phyloP scores from a whole-genome alignment of 2,888 invertebrate genomes.

The Agrypnus murinus region DNA sequence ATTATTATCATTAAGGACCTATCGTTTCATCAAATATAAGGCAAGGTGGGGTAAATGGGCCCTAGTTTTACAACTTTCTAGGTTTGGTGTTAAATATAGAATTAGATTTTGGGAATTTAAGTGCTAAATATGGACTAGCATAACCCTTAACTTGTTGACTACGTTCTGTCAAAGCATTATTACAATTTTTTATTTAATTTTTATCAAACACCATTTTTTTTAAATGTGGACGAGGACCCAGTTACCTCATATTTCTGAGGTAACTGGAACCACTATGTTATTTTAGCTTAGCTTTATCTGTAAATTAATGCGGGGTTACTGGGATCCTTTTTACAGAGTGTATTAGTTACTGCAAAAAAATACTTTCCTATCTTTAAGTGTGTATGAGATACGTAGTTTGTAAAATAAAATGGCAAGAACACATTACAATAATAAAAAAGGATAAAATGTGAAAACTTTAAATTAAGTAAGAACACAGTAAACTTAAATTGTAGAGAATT shows the following conservation, averaged over 20 bases:
- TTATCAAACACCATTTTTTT: too few relatives aligned
- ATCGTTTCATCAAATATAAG: too few relatives aligned
- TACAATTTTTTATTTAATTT: slow-evolving; percentile 6
- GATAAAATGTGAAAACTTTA: slow-evolving; percentile 4
- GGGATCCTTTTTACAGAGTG: slow-evolving; percentile 5
- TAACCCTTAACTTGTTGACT: slow-evolving; percentile 4
- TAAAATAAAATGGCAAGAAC: slow-evolving; percentile 6
- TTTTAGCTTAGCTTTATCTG: too few relatives aligned
- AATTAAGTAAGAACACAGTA: slow-evolving; percentile 6
- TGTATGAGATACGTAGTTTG: slow-evolving; percentile 11
- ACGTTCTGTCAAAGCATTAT: slow-evolving; percentile 9
- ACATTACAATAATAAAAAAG: slow-evolving; percentile 9
- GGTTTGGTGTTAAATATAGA: slow-evolving; percentile 5
- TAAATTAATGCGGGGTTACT: slow-evolving; percentile 1
- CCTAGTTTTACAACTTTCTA: slow-evolving; percentile 5
- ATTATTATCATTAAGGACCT: too few relatives aligned
- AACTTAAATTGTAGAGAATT: slow-evolving; percentile 10
- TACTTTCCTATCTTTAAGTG: slow-evolving; percentile 4
- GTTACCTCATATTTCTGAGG: background rate
- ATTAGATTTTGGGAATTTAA: background rate
- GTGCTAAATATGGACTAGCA: slow-evolving; percentile 1
- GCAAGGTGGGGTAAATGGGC: too few relatives aligned
- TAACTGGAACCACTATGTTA: background rate
- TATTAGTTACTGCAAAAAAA: slow-evolving; percentile 4
- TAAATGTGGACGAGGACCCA: slow-evolving; percentile 11